Conservation (phyloP, 2,113 vertebrate genomes). For the Nesoenas mayeri region DNA sequence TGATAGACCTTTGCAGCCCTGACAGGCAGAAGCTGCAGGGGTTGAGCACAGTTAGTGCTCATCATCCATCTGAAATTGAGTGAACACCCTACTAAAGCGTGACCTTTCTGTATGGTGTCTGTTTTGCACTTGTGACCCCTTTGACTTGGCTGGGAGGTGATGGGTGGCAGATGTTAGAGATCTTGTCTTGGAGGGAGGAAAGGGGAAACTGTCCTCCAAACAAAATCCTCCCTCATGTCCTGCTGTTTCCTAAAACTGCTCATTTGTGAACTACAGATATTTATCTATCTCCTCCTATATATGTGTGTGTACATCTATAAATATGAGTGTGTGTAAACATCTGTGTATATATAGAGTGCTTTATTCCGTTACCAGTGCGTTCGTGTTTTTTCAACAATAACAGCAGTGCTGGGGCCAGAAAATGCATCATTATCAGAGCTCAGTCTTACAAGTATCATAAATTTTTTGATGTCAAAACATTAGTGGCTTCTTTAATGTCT, state of each 20-base stretch:
- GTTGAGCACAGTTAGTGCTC: not conserved
- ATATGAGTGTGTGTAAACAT: not conserved
- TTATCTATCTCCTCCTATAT: not conserved
- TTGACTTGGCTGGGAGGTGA: not conserved
- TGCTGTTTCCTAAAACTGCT: conserved; percentile 28
- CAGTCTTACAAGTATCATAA: not conserved
- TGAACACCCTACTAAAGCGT: not conserved
- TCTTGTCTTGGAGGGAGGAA: not conserved
- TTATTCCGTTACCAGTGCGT: not conserved
- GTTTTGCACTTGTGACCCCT: accelerated
- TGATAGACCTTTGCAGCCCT: not conserved
- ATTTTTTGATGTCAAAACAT: not conserved
- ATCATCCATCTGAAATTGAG: not conserved
- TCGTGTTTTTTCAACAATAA: not conserved
- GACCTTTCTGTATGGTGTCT: not conserved
- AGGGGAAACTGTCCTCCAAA: not conserved
- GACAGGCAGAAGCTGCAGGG: not conserved
- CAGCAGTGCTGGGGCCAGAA: not conserved
- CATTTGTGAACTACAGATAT: not conserved
- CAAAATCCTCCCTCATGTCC: not conserved
- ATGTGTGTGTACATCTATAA: not conserved
- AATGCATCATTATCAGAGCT: not conserved
- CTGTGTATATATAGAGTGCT: not conserved
- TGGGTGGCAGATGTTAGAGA: conserved; percentile 1
- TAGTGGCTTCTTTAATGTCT: not conserved